phyloP scores from a whole-genome alignment of 1,140 invertebrate genomes.

The Notospermus geniculatus region DNA sequence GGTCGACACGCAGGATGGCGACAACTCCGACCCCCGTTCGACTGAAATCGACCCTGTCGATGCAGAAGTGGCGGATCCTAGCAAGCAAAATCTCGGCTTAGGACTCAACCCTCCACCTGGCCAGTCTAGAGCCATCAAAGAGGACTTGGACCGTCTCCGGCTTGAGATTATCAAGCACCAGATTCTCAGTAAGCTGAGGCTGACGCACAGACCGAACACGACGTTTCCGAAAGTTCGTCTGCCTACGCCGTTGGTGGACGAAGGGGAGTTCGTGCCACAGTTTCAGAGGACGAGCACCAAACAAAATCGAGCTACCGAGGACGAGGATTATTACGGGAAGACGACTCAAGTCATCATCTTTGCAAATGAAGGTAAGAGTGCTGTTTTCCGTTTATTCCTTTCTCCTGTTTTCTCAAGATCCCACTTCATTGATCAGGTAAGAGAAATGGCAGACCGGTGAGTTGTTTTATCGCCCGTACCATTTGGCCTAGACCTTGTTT shows the following conservation, averaged over 20 bases:
- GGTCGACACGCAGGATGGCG: no score
- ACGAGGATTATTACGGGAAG: constrained; percentile 7
- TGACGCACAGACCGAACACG: constrained; percentile 1
- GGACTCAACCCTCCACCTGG: no score
- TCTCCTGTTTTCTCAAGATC: no score
- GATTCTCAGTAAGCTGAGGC: neutral
- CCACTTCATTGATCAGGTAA: no score
- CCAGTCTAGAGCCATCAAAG: neutral
- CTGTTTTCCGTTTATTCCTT: no score
- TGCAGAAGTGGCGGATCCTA: no score
- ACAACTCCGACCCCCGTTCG: no score
- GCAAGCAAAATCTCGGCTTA: no score
- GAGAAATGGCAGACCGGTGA: no score
- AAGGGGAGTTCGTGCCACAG: neutral
- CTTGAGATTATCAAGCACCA: constrained; percentile 6
- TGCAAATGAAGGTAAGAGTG: constrained; percentile 6
- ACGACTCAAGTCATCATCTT: constrained; percentile 3
- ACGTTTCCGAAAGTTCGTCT: neutral
- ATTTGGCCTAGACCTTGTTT: no score
- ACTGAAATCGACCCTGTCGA: no score
- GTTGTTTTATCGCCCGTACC: no score
- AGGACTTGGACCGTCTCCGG: neutral
- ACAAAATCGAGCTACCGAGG: neutral
- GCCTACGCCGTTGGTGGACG: neutral
- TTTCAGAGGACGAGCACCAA: neutral